Evolutionary conservation across 2,113 vertebrate genomes (phyloP), one percentile per base, ranked within the genome.

Genomic region (Eublepharis macularius): DNA sequence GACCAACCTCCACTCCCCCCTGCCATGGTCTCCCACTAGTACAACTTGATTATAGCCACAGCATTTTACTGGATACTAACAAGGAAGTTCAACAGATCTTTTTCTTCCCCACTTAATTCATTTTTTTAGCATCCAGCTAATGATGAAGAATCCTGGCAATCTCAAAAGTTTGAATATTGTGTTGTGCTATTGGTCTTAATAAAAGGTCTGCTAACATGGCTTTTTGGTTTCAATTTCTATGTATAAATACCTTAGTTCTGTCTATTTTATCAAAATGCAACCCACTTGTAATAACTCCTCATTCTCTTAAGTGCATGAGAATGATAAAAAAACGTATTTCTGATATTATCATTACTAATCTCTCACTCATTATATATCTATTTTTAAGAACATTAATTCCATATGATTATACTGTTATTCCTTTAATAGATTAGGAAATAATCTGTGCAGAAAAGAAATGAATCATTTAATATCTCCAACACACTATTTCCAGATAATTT

Each of bases 331-430:
- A 5, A 34, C 41, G 73, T 76, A 76, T 81, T 92, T 93, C 82
- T 87, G 82, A 65, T 79, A 91, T 91, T 92, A 95, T 36, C 75
- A 69, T 39, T 74, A 83, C 84, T 89, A 91, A 93, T 94, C 88
- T 89, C 91, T 90, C 16, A 4, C 81, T 93, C 89, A 82, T 54
- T 91, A 93, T 89, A 75, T 89, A 81, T 72, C 77, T 65, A 54
- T 92, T 88, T 81, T 91, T 88, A 93, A 85, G 88, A 87, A 94
- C 94, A 94, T 91, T 88, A 93, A 90, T 88, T 92, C 85, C 63
- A 83, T 6, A 92, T 88, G 84, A 93, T 92, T 93, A 92, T 92
- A 84, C 80, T 95, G 90, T 93, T 91, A 93, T 94, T 95, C 93
- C 92, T 86, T 81, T 94, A 92, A 94, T 92, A 91, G 92, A 94